Evolutionary conservation across 2,797 vertebrate genomes (phyloP), one percentile per base, ranked within the genome.

Genomic region (Pelobates cultripes): DNA sequence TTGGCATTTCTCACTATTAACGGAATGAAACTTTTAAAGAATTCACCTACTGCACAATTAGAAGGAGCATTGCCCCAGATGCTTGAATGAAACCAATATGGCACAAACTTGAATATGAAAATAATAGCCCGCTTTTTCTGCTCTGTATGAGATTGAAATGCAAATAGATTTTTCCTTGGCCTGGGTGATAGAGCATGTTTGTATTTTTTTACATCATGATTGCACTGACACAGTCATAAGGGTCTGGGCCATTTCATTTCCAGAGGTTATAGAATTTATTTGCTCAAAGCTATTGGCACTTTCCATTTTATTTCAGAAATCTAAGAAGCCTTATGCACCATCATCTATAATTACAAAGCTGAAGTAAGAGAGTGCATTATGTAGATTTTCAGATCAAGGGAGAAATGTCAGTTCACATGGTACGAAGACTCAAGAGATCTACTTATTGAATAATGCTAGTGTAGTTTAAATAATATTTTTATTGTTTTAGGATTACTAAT

Each of bases 1-100:
- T 40, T 71, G 82, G 82, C 71, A 80, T 84, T 79, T 55, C 73
- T 79, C 47, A 28, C 77, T 72, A 80, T 79, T 79, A 84, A 75
- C 76, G 74, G 75, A 79, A 84, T 76, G 74, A 72, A 80, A 84
- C 73, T 55, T 84, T 79, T 71, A 72, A 71, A 76, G 75, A 45
- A 75, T 80, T 79, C 74, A 63, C 73, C 60, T 53, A 63, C 68
- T 41, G 74, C 60, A 84, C 77, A 84, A 79, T 76, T 71, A 80
- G 60, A 76, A 47, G 70, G 73, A 69, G 42, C 42, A 17, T 60
- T 43, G n/a, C 63, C 57, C 66, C 44, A 75, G 64, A 79, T 70
- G 68, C 42, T 68, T 70, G 73, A 28, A 44, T 70, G 77, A 75
- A 79, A 75, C 72, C 76, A 79, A 79, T 68, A n/a, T 60, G 73